A percentile compares a stretch with the other conserved stretches of the same genome.
These are phyloP conservation scores for Rhingia rostrata DNA, from an alignment of 2,888 invertebrate genomes.

Conservation along the genomic window DNA sequence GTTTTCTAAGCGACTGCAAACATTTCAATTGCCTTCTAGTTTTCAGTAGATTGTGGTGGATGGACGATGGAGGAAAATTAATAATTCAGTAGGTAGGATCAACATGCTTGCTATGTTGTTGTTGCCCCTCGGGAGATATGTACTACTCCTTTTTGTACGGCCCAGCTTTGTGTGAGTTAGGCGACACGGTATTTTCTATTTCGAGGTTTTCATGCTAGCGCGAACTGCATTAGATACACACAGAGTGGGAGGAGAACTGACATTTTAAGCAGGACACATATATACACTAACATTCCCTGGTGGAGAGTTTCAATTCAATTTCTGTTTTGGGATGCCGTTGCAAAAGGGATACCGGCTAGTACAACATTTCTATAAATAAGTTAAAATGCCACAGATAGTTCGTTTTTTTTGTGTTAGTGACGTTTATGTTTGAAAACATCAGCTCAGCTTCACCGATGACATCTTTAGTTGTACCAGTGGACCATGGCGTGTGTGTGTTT, in stretches of 20 bases:
- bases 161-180: conserved; percentile 15
- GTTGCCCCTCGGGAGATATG: conserved; percentile 46
- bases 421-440: conserved; percentile 54
- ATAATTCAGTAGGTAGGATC: conserved; percentile 67
- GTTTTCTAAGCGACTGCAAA: conserved; percentile 50
- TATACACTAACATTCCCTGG: background rate
- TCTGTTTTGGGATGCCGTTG: conserved; percentile 42
- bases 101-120: conserved; percentile 72
- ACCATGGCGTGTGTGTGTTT: conserved; percentile 21
- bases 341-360: background rate
- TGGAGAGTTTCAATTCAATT: conserved; percentile 69
- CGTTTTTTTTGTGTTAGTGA: conserved; percentile 24
- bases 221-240: conserved; percentile 50
- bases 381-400: conserved; percentile 72
- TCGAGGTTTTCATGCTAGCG: conserved; percentile 44
- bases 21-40: conserved; percentile 18
- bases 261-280: conserved; percentile 58
- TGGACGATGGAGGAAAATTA: conserved; percentile 41
- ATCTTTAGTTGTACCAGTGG: conserved; percentile 24
- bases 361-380: conserved; percentile 71
- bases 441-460: conserved; percentile 7
- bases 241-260: conserved; percentile 31
- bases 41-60: background rate
- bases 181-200: conserved; percentile 62
- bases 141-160: conserved; percentile 11